phyloP scores from a whole-genome alignment of 2,797 vertebrate genomes.

The Gymnodraco acuticeps region DNA sequence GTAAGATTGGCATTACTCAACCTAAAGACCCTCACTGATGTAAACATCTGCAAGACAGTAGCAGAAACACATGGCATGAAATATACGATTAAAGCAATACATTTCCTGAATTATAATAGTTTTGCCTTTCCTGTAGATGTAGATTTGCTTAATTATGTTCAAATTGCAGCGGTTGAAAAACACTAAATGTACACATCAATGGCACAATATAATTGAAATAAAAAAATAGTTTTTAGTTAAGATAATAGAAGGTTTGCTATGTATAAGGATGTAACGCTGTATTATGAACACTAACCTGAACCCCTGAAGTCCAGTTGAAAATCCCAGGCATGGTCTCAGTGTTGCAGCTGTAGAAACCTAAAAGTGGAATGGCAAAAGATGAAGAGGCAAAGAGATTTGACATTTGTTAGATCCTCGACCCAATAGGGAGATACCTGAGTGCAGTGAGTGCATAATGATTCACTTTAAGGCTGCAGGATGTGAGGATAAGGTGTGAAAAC shows the following conservation, averaged over 20 bases:
- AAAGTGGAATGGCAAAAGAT: not conserved
- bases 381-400: not conserved
- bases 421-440: not conserved
- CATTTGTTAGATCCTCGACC: not conserved
- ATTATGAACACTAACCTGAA: conserved; percentile 87
- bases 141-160: not conserved
- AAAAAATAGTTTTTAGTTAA: not conserved
- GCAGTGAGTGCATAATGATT: not conserved
- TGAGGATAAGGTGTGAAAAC: too few species aligned
- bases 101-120: not conserved
- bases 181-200: not conserved
- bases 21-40: conserved; percentile 94
- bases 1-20: conserved; percentile 93
- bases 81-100: not conserved
- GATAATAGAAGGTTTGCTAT: not conserved
- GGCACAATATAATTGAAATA: not conserved
- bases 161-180: not conserved
- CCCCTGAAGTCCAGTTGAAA: conserved; percentile 95
- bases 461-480: too few species aligned
- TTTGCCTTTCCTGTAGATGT: not conserved
- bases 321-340: conserved; percentile 98
- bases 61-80: conserved; percentile 23
- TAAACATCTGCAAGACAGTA: conserved; percentile 92
- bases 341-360: conserved; percentile 98
- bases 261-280: not conserved